Evolutionary conservation across 1,140 invertebrate species (phyloP).

Genomic region (Rhizoglyphus robini): DNA sequence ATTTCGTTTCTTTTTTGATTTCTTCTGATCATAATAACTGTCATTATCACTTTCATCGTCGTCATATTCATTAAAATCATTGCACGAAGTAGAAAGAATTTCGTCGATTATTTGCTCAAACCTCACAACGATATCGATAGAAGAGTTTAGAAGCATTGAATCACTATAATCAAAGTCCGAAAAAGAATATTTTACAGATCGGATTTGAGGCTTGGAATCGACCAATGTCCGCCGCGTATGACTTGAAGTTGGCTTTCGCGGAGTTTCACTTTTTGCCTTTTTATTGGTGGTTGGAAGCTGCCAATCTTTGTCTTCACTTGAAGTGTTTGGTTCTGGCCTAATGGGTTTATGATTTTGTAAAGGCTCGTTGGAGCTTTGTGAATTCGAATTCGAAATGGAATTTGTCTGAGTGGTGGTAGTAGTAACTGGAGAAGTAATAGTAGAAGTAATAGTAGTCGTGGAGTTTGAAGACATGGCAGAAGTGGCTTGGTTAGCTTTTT

Average conservation of each 20-base stretch:
- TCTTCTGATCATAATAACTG: not conserved
- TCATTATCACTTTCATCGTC: constrained; percentile 13
- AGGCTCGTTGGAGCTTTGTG: not conserved
- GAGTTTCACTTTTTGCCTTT: not conserved
- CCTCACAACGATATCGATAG: not conserved
- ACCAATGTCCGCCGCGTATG: not conserved
- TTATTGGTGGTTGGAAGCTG: not conserved
- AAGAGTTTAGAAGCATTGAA: not conserved
- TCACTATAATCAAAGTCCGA: constrained; percentile 4
- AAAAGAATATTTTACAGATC: not conserved
- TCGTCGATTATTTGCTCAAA: constrained; percentile 16
- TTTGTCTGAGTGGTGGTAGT: not conserved
- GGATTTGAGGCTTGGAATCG: constrained; percentile 1
- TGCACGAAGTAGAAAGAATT: constrained; percentile 9
- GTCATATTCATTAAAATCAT: constrained; percentile 13
- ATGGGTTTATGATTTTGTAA: not conserved
- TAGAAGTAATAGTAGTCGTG: not conserved
- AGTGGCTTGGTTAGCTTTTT: not conserved
- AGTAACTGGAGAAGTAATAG: not conserved
- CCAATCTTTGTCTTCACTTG: constrained; percentile 13
- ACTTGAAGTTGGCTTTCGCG: not conserved
- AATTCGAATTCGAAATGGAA: constrained; percentile 1
- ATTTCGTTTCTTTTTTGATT: not conserved
- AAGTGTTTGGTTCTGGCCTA: not conserved
- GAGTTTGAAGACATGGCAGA: not conserved